phyloP scores from a whole-genome alignment of 2,797 vertebrate species.

The Rhynchonycteris naso region DNA sequence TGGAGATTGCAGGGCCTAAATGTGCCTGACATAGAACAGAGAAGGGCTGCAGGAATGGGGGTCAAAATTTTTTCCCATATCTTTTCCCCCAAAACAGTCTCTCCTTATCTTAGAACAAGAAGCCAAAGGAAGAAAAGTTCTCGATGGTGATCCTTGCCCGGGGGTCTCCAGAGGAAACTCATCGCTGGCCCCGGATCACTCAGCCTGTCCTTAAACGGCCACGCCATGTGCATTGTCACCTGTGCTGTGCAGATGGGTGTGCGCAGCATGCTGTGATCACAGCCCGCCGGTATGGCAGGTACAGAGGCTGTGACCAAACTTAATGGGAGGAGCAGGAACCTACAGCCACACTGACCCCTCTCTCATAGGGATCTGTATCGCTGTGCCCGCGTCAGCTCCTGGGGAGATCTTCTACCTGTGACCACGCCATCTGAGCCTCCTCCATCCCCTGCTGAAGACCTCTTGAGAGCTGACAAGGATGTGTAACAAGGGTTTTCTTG shows the following conservation, averaged over 20 bases:
- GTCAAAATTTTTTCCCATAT: neutral
- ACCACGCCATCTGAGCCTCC: neutral
- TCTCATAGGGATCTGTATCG: slow-evolving; percentile 88
- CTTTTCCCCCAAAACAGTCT: neutral
- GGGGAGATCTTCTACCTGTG: slow-evolving; percentile 90
- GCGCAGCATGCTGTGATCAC: slow-evolving; percentile 89
- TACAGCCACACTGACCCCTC: neutral
- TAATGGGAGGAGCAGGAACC: no score
- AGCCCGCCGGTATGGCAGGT: slow-evolving; percentile 89
- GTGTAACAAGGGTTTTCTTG: neutral
- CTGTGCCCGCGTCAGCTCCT: slow-evolving; percentile 90
- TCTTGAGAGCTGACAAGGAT: slow-evolving; percentile 40
- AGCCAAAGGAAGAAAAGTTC: slow-evolving; percentile 88
- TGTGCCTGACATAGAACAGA: neutral
- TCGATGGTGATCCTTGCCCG: slow-evolving; percentile 90
- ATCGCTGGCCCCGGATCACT: slow-evolving; percentile 88
- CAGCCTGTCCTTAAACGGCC: slow-evolving; percentile 86
- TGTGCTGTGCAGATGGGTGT: slow-evolving; percentile 88
- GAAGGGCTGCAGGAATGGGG: neutral
- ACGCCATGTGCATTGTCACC: slow-evolving; percentile 90
- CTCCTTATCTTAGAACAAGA: slow-evolving; percentile 81
- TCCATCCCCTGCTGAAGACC: neutral
- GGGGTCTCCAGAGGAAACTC: slow-evolving; percentile 23
- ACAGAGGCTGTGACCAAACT: neutral
- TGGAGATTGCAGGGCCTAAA: neutral